phyloP scores from a whole-genome alignment of 2,888 invertebrate species.

The Rhagonycha lutea region DNA sequence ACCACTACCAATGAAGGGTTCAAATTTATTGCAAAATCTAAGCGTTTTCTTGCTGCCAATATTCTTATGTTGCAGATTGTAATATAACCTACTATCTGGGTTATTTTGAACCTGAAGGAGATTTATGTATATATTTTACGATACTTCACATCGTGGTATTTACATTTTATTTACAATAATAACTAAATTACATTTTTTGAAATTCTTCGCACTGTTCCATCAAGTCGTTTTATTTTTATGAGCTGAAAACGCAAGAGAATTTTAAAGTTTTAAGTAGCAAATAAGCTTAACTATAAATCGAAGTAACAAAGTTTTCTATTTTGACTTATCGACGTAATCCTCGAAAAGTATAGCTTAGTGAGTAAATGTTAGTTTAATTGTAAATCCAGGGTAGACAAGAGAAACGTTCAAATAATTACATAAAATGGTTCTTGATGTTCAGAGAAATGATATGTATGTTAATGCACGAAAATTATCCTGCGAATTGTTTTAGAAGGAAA shows the following conservation, averaged over 20 bases:
- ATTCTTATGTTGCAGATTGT: constrained; percentile 20
- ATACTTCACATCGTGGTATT: constrained; percentile 13
- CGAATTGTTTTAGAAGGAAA: background rate
- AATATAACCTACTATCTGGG: constrained; percentile 16
- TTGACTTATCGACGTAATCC: background rate
- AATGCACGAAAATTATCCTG: background rate
- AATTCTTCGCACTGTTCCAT: background rate
- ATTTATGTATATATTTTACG: constrained; percentile 26
- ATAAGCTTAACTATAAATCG: background rate
- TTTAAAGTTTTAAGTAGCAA: background rate
- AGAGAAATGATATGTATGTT: background rate
- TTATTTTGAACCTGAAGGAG: constrained; percentile 17
- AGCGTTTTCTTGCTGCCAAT: constrained; percentile 17
- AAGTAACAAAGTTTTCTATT: background rate
- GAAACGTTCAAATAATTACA: background rate
- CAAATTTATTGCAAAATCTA: constrained; percentile 21
- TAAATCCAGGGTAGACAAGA: background rate
- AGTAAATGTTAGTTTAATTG: background rate
- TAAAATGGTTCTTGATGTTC: background rate
- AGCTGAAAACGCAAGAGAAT: background rate
- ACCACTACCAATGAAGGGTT: constrained; percentile 14
- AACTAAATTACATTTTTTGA: constrained; percentile 19
- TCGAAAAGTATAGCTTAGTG: background rate
- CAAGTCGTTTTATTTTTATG: background rate
- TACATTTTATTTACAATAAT: constrained; percentile 24